Percentiles rank a stretch among this genome's conserved stretches.
phyloP scores from a whole-genome alignment of 2,113 vertebrate species.

The Oreochromis niloticus region DNA sequence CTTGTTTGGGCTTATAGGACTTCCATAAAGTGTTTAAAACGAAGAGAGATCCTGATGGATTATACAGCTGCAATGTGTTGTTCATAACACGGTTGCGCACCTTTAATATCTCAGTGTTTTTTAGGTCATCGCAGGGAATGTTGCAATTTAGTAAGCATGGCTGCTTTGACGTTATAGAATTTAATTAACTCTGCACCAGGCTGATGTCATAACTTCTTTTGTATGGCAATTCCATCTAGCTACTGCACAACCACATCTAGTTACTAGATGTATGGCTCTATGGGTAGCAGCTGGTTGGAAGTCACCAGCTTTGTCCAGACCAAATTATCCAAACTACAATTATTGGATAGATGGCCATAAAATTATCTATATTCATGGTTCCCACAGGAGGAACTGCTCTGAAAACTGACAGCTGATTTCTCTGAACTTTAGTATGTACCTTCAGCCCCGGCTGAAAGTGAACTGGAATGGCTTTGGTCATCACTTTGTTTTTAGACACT shows the following conservation, averaged over 20 bases:
- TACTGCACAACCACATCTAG: background rate
- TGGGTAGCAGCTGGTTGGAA: background rate
- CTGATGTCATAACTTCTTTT: background rate
- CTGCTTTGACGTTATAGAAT: background rate
- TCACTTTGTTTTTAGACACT: background rate
- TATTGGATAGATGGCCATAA: background rate
- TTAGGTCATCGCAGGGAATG: background rate
- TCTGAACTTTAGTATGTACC: background rate
- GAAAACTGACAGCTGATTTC: background rate
- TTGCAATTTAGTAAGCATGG: background rate
- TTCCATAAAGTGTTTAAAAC: background rate
- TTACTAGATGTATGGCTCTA: background rate
- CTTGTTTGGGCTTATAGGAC: background rate
- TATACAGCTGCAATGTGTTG: background rate
- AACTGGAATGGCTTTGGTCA: background rate
- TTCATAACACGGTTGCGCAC: background rate
- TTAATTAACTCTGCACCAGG: background rate
- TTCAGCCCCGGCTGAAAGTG: background rate
- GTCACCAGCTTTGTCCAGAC: background rate
- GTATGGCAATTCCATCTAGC: background rate
- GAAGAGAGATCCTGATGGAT: background rate
- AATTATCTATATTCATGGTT: background rate
- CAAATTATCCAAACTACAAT: background rate
- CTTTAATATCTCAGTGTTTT: background rate
- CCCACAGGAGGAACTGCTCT: background rate